Evolutionary conservation across 2,797 vertebrate genomes (phyloP).

Genomic region (Choloepus didactylus): DNA sequence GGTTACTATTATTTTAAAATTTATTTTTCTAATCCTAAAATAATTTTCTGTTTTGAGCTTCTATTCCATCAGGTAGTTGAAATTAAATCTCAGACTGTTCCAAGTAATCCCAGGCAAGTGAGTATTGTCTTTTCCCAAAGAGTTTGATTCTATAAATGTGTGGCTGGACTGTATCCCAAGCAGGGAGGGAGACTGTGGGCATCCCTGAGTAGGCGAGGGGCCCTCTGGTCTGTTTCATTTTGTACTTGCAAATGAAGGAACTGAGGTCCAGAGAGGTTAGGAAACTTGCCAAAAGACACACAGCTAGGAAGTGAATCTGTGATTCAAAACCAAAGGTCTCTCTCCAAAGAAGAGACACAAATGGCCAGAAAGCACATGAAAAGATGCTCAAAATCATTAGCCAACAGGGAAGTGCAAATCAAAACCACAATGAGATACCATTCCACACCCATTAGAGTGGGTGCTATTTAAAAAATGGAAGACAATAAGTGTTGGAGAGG

Average conservation of each 20-base stretch:
- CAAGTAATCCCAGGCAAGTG: background rate
- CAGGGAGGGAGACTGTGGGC: background rate
- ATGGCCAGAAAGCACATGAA: no score
- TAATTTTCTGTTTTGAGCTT: slow-evolving; percentile 10
- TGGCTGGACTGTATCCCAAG: background rate
- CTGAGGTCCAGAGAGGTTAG: slow-evolving; percentile 21
- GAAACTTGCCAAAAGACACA: background rate
- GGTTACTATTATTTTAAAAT: background rate
- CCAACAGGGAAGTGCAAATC: no score
- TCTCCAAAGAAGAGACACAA: no score
- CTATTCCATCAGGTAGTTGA: background rate
- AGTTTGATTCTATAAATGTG: background rate
- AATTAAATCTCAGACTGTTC: slow-evolving; percentile 4
- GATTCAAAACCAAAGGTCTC: background rate
- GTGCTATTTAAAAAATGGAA: no score
- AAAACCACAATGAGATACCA: no score
- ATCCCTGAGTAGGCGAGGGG: background rate
- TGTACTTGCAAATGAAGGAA: background rate
- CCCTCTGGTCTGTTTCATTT: background rate
- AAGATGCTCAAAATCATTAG: no score
- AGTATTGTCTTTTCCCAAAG: background rate
- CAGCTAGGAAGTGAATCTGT: background rate
- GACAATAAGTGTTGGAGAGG: no score
- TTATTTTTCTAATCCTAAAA: background rate
- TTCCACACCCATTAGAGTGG: no score